Percentiles rank a stretch among this genome's conserved stretches.
phyloP scores from a whole-genome alignment of 2,888 invertebrate genomes.

The Lysandra bellargus region DNA sequence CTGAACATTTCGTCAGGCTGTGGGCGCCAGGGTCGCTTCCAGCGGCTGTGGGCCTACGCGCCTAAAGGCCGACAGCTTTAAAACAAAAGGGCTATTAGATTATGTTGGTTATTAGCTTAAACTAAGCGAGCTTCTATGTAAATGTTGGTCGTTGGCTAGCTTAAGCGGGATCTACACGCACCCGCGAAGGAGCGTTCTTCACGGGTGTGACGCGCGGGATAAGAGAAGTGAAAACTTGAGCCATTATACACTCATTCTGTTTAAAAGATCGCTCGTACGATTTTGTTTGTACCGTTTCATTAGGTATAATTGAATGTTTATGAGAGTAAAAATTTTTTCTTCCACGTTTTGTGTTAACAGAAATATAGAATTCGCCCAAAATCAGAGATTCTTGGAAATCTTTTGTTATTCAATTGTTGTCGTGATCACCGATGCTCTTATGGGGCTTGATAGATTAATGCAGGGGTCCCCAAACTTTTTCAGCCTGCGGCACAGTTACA shows the following conservation, averaged over 20 bases:
- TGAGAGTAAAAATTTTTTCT: not conserved
- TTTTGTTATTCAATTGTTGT: no score
- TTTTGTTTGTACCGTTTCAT: not conserved
- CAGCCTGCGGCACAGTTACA: no score
- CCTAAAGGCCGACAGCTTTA: not conserved
- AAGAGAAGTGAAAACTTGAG: no score
- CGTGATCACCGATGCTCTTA: no score
- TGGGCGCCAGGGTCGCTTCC: not conserved
- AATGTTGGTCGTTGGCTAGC: not conserved
- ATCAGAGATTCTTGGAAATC: no score
- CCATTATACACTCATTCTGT: no score
- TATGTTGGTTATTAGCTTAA: not conserved
- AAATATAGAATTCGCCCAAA: not conserved
- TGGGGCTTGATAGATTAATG: no score
- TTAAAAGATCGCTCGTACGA: not conserved
- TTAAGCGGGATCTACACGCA: not conserved
- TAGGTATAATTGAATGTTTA: not conserved
- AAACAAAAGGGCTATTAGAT: not conserved
- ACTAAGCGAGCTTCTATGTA: not conserved
- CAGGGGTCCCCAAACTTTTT: no score
- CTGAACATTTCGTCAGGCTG: not conserved
- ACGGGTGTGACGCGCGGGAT: not conserved
- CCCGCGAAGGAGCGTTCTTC: not conserved
- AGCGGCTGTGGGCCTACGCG: constrained; percentile 1
- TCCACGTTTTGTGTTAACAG: not conserved